Evolutionary conservation across 1,140 invertebrate genomes (phyloP).

Genomic region (Periplaneta americana): DNA sequence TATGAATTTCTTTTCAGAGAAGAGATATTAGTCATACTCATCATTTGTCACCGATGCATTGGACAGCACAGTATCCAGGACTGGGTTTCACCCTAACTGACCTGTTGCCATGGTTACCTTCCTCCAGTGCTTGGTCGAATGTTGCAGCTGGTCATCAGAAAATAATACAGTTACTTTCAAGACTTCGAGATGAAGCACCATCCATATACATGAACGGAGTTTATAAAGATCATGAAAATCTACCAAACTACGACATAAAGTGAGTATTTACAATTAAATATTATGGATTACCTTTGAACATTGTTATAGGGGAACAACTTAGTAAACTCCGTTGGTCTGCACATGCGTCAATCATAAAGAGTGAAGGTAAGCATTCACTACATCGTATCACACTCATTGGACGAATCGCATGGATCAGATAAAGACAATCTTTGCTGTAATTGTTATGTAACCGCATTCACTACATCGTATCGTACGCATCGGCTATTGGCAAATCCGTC

Average conservation of each 20-base stretch:
- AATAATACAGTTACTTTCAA: slow-evolving; percentile 47
- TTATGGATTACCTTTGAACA: no score
- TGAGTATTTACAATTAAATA: no score
- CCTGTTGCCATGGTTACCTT: slow-evolving; percentile 53
- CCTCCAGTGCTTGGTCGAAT: slow-evolving; percentile 27
- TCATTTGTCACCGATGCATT: slow-evolving; percentile 60
- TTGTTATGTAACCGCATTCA: no score
- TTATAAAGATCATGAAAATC: slow-evolving; percentile 50
- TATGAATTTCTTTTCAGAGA: slow-evolving; percentile 24
- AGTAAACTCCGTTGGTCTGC: no score
- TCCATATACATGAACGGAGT: slow-evolving; percentile 64
- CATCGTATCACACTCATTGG: no score
- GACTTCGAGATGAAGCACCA: slow-evolving; percentile 50
- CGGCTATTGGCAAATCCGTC: no score
- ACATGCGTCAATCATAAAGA: no score
- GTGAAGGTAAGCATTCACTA: no score
- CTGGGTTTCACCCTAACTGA: slow-evolving; percentile 40
- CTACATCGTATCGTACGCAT: no score
- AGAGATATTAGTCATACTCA: slow-evolving; percentile 54
- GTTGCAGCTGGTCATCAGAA: slow-evolving; percentile 39
- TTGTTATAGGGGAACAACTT: no score
- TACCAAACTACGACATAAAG: slow-evolving; percentile 58
- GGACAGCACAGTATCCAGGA: slow-evolving; percentile 32
- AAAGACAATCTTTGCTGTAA: no score
- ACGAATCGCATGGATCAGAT: no score